Percentiles rank a stretch among this genome's conserved stretches.
Conservation (phyloP, 2,113 vertebrate genomes). For the Trematocara zebra region DNA sequence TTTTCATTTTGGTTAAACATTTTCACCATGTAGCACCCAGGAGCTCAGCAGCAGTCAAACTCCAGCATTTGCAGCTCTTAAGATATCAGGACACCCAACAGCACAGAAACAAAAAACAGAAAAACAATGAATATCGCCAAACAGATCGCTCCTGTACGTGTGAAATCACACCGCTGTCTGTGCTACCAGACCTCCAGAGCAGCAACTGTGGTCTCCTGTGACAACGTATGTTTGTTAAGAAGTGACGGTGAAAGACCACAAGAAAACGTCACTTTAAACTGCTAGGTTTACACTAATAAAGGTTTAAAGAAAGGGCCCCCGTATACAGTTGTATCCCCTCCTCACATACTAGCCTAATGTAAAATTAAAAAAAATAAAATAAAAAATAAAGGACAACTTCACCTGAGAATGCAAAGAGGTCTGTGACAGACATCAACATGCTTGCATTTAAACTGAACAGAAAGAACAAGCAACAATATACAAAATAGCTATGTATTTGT, state of each 20-base stretch:
- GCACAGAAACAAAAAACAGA: not conserved
- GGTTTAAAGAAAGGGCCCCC: not conserved
- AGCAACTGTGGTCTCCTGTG: not conserved
- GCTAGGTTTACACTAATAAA: not conserved
- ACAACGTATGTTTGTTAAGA: not conserved
- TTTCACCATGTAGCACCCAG: slow-evolving; percentile 1
- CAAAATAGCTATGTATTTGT: slow-evolving; percentile 71
- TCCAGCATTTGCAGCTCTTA: not conserved
- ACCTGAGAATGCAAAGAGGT: slow-evolving; percentile 70
- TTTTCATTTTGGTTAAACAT: not conserved
- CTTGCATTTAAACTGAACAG: slow-evolving; percentile 54
- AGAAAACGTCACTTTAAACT: slow-evolving; percentile 1
- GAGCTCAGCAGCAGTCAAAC: not conserved
- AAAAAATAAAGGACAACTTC: slow-evolving; percentile 30
- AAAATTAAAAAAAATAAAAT: not conserved
- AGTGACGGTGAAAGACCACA: not conserved
- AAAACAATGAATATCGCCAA: not conserved
- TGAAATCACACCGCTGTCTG: not conserved
- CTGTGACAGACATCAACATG: slow-evolving; percentile 61
- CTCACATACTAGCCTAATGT: slow-evolving; percentile 13
- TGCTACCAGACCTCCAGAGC: not conserved
- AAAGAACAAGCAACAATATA: slow-evolving; percentile 67
- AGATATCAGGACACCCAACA: not conserved
- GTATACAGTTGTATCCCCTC: not conserved
- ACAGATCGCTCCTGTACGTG: not conserved